A percentile compares a stretch with the other conserved stretches of the same genome.
Evolutionary conservation across 2,888 invertebrate genomes (phyloP).

Genomic region (Pimpla rufipes): DNA sequence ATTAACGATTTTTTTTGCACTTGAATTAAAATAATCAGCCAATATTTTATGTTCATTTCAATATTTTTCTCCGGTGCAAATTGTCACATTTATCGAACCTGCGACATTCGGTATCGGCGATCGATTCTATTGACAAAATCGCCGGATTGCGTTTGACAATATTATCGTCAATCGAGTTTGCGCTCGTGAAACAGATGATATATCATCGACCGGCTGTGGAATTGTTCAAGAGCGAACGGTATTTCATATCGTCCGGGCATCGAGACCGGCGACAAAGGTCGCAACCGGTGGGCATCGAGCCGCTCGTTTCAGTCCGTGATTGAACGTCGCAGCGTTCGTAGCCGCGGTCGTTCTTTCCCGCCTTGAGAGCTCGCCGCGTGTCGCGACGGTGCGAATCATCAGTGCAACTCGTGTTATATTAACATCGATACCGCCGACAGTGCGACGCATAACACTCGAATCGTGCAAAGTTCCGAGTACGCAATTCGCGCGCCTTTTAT

Average conservation of each 20-base stretch:
- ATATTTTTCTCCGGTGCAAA: too few species aligned
- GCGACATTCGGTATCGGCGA: too few species aligned
- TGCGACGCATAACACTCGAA: neutral
- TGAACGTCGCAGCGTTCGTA: constrained; percentile 71
- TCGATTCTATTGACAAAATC: too few species aligned
- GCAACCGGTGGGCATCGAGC: constrained; percentile 41
- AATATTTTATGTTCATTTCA: too few species aligned
- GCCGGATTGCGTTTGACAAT: too few species aligned
- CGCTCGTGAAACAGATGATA: too few species aligned
- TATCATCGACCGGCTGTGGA: too few species aligned
- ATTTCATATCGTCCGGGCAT: neutral
- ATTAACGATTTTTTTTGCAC: too few species aligned
- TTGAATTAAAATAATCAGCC: too few species aligned
- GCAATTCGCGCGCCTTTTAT: neutral
- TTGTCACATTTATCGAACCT: too few species aligned
- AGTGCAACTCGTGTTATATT: neutral
- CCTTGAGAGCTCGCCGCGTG: constrained; percentile 5
- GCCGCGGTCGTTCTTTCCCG: neutral
- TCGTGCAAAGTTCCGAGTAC: neutral
- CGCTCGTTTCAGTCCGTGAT: constrained; percentile 73
- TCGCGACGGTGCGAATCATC: constrained; percentile 23
- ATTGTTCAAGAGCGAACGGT: neutral
- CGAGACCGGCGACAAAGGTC: constrained; percentile 24
- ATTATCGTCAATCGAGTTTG: too few species aligned
- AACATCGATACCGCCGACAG: neutral